A percentile compares a stretch with the other conserved stretches of the same genome.
These are phyloP conservation scores for Micromys minutus DNA, from an alignment of 2,113 vertebrate species.

Conservation along the genomic window DNA sequence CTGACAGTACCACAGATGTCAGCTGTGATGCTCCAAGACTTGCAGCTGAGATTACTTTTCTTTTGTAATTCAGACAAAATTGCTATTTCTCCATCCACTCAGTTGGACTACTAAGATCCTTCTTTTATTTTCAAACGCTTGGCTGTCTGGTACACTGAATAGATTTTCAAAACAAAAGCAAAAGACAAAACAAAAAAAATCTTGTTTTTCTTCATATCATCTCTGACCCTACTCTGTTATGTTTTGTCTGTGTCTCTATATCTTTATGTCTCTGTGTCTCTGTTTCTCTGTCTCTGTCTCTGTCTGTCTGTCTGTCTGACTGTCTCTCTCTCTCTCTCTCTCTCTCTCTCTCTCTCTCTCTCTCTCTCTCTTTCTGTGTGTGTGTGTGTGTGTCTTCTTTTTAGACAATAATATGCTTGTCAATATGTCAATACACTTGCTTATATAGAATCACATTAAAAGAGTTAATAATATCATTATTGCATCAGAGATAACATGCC, in stretches of 20 bases:
- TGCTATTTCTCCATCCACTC: neutral
- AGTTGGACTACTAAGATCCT: neutral
- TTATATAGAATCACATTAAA: conserved; percentile 5
- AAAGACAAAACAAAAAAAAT: neutral
- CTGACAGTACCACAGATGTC: conserved; percentile 23
- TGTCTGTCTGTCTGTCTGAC: too few species aligned
- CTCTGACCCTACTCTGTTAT: neutral
- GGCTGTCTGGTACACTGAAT: neutral
- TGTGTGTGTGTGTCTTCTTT: neutral
- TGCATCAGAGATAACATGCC: neutral
- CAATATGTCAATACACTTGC: neutral
- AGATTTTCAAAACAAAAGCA: neutral
- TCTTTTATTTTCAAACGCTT: neutral
- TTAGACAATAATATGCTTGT: neutral
- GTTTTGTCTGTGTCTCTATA: too few species aligned
- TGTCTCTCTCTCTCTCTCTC: too few species aligned
- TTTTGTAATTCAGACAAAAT: conserved; percentile 55
- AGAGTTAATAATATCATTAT: neutral
- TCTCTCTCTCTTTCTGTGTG: too few species aligned
- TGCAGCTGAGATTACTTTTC: conserved; percentile 23
- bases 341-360: too few species aligned
- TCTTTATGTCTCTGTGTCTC: too few species aligned
- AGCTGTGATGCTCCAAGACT: neutral
- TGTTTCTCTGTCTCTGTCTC: too few species aligned
- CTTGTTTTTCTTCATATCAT: neutral